Base-by-base conservation (phyloP, 2,113 vertebrate species). In the Microtus richardsoni region DNA sequence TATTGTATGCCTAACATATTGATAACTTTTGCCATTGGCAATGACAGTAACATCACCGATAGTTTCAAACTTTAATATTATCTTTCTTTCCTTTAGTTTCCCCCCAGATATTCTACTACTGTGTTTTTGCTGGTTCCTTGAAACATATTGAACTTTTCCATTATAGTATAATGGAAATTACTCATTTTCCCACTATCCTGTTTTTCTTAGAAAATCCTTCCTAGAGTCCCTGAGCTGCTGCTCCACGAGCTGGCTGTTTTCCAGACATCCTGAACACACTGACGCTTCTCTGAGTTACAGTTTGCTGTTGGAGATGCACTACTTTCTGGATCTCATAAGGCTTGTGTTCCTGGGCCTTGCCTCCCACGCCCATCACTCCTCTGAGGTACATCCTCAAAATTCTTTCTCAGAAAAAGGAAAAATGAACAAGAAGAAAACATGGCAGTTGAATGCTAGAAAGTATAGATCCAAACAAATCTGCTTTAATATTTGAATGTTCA, bases 61-160 rank as follows among this genome's bases (percentile, higher is more conserved):
- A 47, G 7, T 86, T 94, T 95, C 22, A 80, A 80, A 73, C 68
- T 36, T 73, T 79, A 14, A n/a, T 1, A 93, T 78, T 73, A 21
- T 49, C 44, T 86, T 28, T 66, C 78, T 94, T 86, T 1, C 19
- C 95, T 91, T 96, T 13, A 64, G 0, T 78, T 85, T 92, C 82
- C 47, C 5, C 19, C 86, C 6, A 92, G 39, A 36, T 75, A 85
- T 58, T 91, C 58, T 16, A 93, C 73, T 94, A 19, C 22, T 33
- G 74, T 93, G 4, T 75, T 62, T 90, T 73, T 71, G 5, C 24
- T 89, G 33, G 3, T 49, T 93, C 8, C 78, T 58, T 89, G 47
- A 58, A 74, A 52, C 44, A 70, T 33, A 14, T 75, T 95, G 3
- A 64, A 85, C 10, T 80, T 91, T 91, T 92, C 41, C 39, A 13